Base-by-base conservation (phyloP, 2,113 vertebrate species). In the Oryzias melastigma region DNA sequence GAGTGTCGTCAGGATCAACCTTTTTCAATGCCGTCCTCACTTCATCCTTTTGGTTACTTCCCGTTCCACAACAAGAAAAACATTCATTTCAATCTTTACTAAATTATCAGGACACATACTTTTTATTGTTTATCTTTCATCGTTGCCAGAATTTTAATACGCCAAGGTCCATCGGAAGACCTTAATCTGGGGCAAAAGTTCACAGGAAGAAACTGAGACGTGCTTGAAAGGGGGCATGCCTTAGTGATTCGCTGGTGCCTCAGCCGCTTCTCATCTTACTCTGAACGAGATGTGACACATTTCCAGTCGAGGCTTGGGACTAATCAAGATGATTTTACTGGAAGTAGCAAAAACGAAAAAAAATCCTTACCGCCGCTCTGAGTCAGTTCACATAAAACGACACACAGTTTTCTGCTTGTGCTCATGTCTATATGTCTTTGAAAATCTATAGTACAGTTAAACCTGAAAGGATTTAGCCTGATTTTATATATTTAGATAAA, bases 261-360 rank as follows among this genome's bases (percentile, higher is more conserved):
- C 62, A 74, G 63, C 20, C 59, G 42, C 20, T 68, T 73, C 65
- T 82, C 46, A 47, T 46, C 49, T 77, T 77, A 67, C 68, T 62
- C 2, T 63, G 44, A 7, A 45, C 53, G 65, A 56, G 61, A 61
- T 55, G 47, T 71, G 51, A 73, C 58, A 43, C 62, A 75, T 84
- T 87, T 85, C 79, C 85, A 78, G 85, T 65, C 60, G 13, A 73
- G 14, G 42, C n/a, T 10, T 62, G 35, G 25, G 46, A 68, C 57
- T 14, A 15, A 66, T 79, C n/a, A 45, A 67, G 52, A 65, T 47
- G 7, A 17, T 61, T 52, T 85, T 86, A 82, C 82, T 80, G 86
- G 82, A 85, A 86, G 58, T 35, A 51, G 58, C 3, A 47, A 45
- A 53, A 40, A 77, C 63, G 6, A 63, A 10, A 29, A 29, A 12